Conservation (phyloP, 2,113 vertebrate species). For the Trichechus manatus region DNA sequence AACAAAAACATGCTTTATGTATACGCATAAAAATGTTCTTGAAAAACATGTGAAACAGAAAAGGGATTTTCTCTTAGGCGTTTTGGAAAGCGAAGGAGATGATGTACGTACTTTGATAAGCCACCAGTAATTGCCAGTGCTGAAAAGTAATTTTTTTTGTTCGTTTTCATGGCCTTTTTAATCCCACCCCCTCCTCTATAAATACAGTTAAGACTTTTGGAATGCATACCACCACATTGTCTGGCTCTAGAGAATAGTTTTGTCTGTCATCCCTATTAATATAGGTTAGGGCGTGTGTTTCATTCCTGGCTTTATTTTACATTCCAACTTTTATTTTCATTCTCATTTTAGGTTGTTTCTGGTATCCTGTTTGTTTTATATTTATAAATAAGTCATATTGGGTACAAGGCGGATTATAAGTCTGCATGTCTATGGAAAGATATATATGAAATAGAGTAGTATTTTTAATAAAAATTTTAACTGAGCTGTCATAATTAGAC, state of each 20-base stretch:
- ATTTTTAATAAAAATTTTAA: constrained; percentile 27
- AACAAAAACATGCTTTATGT: neutral
- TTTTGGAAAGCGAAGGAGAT: neutral
- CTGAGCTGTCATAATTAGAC: neutral
- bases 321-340: neutral
- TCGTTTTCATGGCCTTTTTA: neutral
- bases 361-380: neutral
- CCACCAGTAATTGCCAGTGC: neutral
- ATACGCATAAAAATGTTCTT: neutral
- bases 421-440: neutral
- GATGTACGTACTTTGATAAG: neutral
- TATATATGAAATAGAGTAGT: neutral
- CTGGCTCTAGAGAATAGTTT: neutral
- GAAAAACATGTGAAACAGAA: neutral
- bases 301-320: neutral
- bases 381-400: neutral
- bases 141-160: neutral
- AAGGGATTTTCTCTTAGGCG: neutral
- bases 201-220: neutral
- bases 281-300: neutral
- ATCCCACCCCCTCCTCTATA: neutral
- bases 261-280: neutral
- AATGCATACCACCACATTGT: neutral
- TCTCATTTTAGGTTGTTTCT: neutral
- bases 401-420: neutral